Base-by-base conservation (phyloP, 1,140 invertebrate species). In the Brachionus paranguensis region DNA sequence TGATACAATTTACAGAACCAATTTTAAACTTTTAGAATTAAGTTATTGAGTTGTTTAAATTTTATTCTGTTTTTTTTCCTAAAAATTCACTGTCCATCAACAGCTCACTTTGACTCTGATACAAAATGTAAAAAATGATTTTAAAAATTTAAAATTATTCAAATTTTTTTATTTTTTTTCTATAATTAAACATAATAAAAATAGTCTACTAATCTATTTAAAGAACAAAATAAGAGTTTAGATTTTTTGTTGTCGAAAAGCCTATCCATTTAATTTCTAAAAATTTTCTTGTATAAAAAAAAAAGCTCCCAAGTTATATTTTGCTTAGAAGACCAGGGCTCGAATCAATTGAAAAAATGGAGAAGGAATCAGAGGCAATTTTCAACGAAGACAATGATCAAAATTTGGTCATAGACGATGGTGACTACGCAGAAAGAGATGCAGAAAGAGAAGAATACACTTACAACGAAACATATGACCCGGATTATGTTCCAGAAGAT, bases 331-430 rank as follows among this genome's bases (percentile, higher is more conserved):
- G 27, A 70, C 33, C 65, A 17, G 33, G 65, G 37, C 37, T 70
- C 65, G 53, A n/a, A 60, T 68, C 64, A 33, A 33, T 37, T 37
- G 29, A 8, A 33, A 43, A 74, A 47, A 74, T 74, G 70, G 41
- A 74, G 17, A 74, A 74, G 1, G 70, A 74, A 43, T 43, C 33
- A 43, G 70, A 74, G 20, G 33, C 70, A 45, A 68, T 68, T 33
- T 68, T 33, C n/a, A 68, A 33, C 33, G 65, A 68, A 68, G 65
- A 68, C 33, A 29, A 68, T 41, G 65, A 68, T 4, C 12, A n/a
- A 33, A 45, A 74, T 45, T 74, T 74, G n/a, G 41, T 74, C 12
- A 74, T 74, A 43, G 33, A 74, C 8, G 70, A 74, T 43, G 70
- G 14, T 43, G 41, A 37, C 8, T 12, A 74, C 5, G 12, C 17